Base-by-base conservation (phyloP, 2,888 invertebrate genomes). In the Cephus rjabovi region DNA sequence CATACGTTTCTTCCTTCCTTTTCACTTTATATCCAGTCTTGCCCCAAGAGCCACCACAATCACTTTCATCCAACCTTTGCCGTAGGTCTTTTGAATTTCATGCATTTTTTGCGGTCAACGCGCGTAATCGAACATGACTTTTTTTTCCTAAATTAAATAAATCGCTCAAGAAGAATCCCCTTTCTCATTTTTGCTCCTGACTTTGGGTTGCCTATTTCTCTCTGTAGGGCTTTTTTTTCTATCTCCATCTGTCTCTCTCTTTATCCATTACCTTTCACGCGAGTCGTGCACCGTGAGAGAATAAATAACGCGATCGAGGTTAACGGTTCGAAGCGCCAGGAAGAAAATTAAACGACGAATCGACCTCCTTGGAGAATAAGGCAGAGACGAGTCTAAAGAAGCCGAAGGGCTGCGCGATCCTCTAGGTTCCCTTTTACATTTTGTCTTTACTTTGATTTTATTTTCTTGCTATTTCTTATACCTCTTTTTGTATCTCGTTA, bases 371-470 rank as follows among this genome's bases (percentile, higher is more conserved):
- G 40, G 40, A 56, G 40, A 56, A 56, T 56, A 56, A 56, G 40
- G 40, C 23, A 56, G 12, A 56, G 40, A 56, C 40, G 23, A 9
- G 40, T 56, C 23, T 23, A 56, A 1, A 56, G 15, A 23, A 35
- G 40, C 40, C 40, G 40, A 56, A 56, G 40, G 40, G 40, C 9
- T 23, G 40, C 9, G 0, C 40, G 40, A 56, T 56, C 40, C 40
- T 56, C 40, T 56, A 56, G 23, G 15, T 56, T 30, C 35, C n/a
- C 75, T 71, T 71, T 34, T 73, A 74, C 56, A 71, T 76, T 31
- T 70, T 79, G 78, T 71, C 74, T 78, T 77, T 69, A 56, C n/a
- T 34, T 73, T 75, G 34, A 37, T 75, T 77, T 76, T 79, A 80
- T 75, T 78, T 73, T 73, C 71, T 77, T 70, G 73, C 80, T 75